These are phyloP conservation scores for Hyperoplus lanceolatus DNA, from an alignment of 2,797 vertebrate genomes.

Conservation along the genomic window DNA sequence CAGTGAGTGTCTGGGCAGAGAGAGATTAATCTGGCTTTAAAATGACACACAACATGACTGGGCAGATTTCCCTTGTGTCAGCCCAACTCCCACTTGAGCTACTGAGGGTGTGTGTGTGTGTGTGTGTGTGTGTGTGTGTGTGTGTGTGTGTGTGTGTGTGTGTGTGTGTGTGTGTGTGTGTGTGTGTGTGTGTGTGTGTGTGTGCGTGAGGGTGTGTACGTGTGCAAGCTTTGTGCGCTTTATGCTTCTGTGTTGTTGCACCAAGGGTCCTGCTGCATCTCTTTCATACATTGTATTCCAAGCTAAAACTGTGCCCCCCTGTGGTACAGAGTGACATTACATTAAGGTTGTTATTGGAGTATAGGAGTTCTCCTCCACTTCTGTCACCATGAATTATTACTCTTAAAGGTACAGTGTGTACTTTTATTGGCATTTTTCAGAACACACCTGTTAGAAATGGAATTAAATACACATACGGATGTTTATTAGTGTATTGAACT, in stretches of 20 bases:
- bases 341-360: not conserved
- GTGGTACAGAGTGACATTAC: constrained; percentile 44
- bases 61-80: constrained; percentile 53
- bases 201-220: constrained; percentile 5
- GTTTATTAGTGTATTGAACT: too few species aligned
- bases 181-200: constrained; percentile 19
- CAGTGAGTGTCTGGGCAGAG: constrained; percentile 18
- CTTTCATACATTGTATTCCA: not conserved
- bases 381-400: too few species aligned
- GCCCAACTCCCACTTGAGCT: constrained; percentile 34
- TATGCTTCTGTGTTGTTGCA: constrained; percentile 13
- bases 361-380: too few species aligned
- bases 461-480: too few species aligned
- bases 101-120: constrained; percentile 10
- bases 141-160: not conserved
- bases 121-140: too few species aligned
- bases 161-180: constrained; percentile 7
- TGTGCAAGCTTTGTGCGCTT: constrained; percentile 26
- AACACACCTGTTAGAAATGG: too few species aligned
- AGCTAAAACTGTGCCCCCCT: constrained; percentile 37
- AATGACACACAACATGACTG: constrained; percentile 67
- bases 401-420: too few species aligned
- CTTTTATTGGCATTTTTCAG: too few species aligned
- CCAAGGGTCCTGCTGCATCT: not conserved
- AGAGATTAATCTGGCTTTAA: constrained; percentile 66